These are phyloP conservation scores for Rana temporaria DNA, from an alignment of 2,113 vertebrate species.

Conservation along the genomic window DNA sequence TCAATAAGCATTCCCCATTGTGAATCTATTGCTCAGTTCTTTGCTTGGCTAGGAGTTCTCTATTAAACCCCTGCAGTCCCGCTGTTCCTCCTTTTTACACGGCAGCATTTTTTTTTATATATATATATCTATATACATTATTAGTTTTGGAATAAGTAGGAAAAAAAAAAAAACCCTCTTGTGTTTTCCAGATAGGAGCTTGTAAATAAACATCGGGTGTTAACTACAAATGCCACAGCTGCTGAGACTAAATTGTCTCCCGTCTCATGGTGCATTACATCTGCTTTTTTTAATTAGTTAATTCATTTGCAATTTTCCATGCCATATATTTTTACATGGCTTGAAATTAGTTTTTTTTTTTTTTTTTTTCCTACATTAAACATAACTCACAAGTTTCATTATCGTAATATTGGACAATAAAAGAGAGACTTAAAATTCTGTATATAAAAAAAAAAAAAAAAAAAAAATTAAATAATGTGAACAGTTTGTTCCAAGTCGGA, in stretches of 20 bases:
- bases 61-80: too few species aligned
- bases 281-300: slow-evolving; percentile 57
- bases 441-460: slow-evolving; percentile 18
- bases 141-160: slow-evolving; percentile 59
- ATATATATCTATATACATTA: slow-evolving; percentile 51
- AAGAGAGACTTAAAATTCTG: slow-evolving; percentile 19
- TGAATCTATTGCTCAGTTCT: too few species aligned
- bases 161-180: not conserved
- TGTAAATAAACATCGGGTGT: slow-evolving; percentile 55
- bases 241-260: slow-evolving; percentile 47
- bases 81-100: not conserved
- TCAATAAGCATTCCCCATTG: too few species aligned
- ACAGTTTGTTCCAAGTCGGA: not conserved
- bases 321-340: slow-evolving; percentile 55
- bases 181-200: slow-evolving; percentile 37
- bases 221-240: slow-evolving; percentile 54
- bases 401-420: slow-evolving; percentile 54
- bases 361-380: slow-evolving; percentile 49
- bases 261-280: slow-evolving; percentile 48
- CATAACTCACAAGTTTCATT: slow-evolving; percentile 53
- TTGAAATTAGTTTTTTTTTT: slow-evolving; percentile 56
- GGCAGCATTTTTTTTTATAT: slow-evolving; percentile 49
- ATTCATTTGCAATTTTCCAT: slow-evolving; percentile 56
- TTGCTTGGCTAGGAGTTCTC: too few species aligned
- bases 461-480: not conserved